Evolutionary conservation across 37 sponge, comb jelly and placozoan species (phyloP).

Genomic region (Cladorhizidae sp.): DNA sequence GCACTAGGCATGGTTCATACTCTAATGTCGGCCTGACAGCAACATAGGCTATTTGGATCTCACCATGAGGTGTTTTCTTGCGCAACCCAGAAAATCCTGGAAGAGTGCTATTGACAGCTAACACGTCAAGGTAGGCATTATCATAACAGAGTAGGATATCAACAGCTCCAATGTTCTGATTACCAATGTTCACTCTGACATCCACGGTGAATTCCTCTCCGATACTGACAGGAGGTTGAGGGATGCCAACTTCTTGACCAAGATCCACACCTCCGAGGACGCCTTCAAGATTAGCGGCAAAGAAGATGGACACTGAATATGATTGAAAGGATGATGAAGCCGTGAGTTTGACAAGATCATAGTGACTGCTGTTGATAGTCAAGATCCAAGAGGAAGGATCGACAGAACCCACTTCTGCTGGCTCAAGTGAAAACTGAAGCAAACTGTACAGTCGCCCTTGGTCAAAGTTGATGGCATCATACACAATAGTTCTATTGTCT

Average conservation of each 20-base stretch:
- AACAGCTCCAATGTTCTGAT: slow-evolving; percentile 15
- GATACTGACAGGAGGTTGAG: slow-evolving; percentile 39
- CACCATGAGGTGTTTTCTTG: slow-evolving; percentile 20
- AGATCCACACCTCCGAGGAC: slow-evolving; percentile 49
- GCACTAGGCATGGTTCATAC: slow-evolving; percentile 25
- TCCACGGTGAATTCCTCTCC: slow-evolving; percentile 51
- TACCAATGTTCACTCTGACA: slow-evolving; percentile 44
- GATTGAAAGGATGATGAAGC: not conserved
- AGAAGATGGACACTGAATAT: not conserved
- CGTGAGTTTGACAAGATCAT: slow-evolving; percentile 15
- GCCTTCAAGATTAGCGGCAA: slow-evolving; percentile 40
- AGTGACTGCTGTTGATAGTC: slow-evolving; percentile 17
- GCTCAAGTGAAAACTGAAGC: slow-evolving; percentile 34
- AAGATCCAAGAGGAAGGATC: slow-evolving; percentile 15
- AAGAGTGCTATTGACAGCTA: slow-evolving; percentile 5
- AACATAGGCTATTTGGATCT: slow-evolving; percentile 3
- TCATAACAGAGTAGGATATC: slow-evolving; percentile 37
- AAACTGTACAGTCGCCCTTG: not conserved
- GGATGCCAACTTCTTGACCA: slow-evolving; percentile 39
- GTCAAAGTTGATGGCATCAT: slow-evolving; percentile 15
- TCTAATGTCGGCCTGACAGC: not conserved
- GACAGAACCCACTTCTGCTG: slow-evolving; percentile 30
- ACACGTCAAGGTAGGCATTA: not conserved
- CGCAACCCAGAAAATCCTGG: slow-evolving; percentile 17
- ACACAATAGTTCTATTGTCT: slow-evolving; percentile 25